Evolutionary conservation across 1,140 invertebrate species (phyloP).

Genomic region (Asbolus verrucosus): DNA sequence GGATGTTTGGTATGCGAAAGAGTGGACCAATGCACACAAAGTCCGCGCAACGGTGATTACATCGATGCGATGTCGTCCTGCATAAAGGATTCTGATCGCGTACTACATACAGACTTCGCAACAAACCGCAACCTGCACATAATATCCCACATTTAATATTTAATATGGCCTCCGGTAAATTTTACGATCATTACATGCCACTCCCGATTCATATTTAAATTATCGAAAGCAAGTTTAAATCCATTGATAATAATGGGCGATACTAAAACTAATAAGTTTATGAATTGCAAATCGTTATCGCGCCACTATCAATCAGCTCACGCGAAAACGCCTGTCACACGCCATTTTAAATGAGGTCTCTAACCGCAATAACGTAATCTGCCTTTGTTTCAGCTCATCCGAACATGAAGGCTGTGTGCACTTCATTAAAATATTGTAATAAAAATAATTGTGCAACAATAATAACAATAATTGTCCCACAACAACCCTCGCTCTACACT

Average conservation of each 20-base stretch:
- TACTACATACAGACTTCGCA: constrained; percentile 35
- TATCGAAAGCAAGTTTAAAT: constrained; percentile 31
- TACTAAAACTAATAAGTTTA: constrained; percentile 39
- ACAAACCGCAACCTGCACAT: constrained; percentile 43
- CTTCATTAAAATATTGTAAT: too few species aligned
- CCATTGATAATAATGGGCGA: constrained; percentile 21
- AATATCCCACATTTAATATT: constrained; percentile 27
- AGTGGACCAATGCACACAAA: constrained; percentile 10
- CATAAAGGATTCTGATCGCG: constrained; percentile 22
- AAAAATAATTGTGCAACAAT: too few species aligned
- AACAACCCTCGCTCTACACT: too few species aligned
- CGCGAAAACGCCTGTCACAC: constrained; percentile 1
- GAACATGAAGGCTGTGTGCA: too few species aligned
- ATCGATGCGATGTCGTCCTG: too few species aligned
- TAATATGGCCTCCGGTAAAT: constrained; percentile 22
- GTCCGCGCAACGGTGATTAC: constrained; percentile 29
- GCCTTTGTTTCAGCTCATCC: background rate
- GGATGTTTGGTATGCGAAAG: constrained; percentile 11
- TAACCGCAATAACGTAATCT: background rate
- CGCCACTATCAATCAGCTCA: constrained; percentile 12
- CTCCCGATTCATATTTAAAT: constrained; percentile 43
- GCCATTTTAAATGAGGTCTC: constrained; percentile 8
- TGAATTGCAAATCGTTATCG: constrained; percentile 37
- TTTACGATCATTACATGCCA: constrained; percentile 34
- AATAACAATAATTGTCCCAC: too few species aligned